Evolutionary conservation across 1,140 invertebrate genomes (phyloP), one percentile per base, ranked within the genome.

Genomic region (Magallana gigas): DNA sequence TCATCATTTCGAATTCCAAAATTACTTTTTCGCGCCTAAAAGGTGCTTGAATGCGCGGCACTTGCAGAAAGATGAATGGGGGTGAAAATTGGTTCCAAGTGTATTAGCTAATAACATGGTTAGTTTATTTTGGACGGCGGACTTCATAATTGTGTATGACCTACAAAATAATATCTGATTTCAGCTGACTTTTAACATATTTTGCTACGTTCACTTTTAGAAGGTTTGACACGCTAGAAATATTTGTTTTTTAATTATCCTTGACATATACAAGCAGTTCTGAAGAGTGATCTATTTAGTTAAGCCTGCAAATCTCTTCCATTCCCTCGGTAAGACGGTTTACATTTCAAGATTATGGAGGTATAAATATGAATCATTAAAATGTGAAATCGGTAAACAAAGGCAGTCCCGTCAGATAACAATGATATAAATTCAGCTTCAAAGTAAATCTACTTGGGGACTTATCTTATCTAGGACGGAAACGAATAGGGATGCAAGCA

Each of bases 221-320:
- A 76, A 76, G 68, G 68, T 76, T 76, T 76, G 68, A 76, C 68
- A 76, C 68, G 68, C 68, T 11, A 76, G 68, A 76, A 23, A 76
- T 76, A 76, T 76, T 76, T 76, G 68, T 76, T 76, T 76, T 76
- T 76, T 76, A 76, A 76, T 76, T 76, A 76, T 76, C 68, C 68
- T 29, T 76, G 68, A 29, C 68, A 76, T 29, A 76, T 76, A 76
- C 68, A 76, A 76, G 68, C 68, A 76, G 18, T 23, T 76, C 68
- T 76, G 68, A 76, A 76, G 68, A 76, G 68, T 76, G 68, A 76
- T 76, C 23, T 76, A 76, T 76, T 76, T 76, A 76, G 68, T 76
- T 76, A 29, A 76, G 68, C 68, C 18, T 76, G 68, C 8, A 76
- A 76, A 76, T 76, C 68, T 76, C 23, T 23, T 76, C 68, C 68